Conservation (phyloP, 2,888 invertebrate species). For the Lasioglossum morio region DNA sequence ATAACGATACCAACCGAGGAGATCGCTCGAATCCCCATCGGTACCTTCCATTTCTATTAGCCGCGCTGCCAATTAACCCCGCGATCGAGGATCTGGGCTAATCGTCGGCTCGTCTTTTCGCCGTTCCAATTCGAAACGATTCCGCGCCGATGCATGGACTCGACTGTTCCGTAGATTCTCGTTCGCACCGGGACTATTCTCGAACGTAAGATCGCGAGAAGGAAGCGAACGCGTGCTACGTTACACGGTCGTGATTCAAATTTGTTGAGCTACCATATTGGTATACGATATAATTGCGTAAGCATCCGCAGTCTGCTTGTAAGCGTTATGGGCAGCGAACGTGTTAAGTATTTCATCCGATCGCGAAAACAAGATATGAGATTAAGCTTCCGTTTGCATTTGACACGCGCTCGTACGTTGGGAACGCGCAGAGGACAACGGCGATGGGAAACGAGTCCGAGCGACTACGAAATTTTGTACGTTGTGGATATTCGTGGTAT, state of each 20-base stretch:
- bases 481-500: too few relatives aligned
- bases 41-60: not conserved
- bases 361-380: not conserved
- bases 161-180: not conserved
- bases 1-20: constrained; percentile 67
- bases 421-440: not conserved
- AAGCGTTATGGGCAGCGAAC: not conserved
- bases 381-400: not conserved
- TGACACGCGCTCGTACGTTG: not conserved
- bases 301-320: not conserved
- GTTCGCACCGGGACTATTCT: not conserved
- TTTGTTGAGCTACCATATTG: not conserved
- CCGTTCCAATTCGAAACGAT: not conserved
- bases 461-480: not conserved
- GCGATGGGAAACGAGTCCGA: not conserved
- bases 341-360: constrained; percentile 1
- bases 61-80: not conserved
- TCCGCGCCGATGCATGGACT: not conserved
- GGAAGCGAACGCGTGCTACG: not conserved
- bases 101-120: not conserved
- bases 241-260: not conserved
- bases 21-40: constrained; percentile 27
- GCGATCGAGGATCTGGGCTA: not conserved
- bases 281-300: not conserved
- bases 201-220: not conserved